Evolutionary conservation across 2,113 vertebrate species (phyloP).

Genomic region (Aegypius monachus): DNA sequence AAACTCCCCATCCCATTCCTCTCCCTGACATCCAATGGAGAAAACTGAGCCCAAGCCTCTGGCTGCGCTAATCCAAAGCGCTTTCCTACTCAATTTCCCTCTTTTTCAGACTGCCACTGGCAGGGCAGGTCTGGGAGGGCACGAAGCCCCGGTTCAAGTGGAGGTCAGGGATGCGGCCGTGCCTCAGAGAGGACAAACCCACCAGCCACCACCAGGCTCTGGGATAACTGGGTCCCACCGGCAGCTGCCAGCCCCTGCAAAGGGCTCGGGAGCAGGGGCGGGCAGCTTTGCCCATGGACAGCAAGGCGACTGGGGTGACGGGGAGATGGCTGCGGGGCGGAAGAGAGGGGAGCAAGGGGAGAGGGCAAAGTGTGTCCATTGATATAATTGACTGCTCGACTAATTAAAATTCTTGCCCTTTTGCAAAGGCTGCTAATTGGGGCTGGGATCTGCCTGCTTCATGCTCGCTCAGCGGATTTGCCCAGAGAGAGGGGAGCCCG

Average conservation of each 20-base stretch:
- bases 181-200: background rate
- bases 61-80: background rate
- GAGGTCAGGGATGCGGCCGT: background rate
- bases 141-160: background rate
- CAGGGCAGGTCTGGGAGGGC: background rate
- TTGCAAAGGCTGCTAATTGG: constrained; percentile 63
- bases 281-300: background rate
- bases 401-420: constrained; percentile 73
- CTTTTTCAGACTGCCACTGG: background rate
- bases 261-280: rapidly evolving
- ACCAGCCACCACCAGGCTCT: rapidly evolving
- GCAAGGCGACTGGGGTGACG: background rate
- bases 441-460: background rate
- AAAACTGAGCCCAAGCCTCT: rapidly evolving
- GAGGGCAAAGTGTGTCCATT: constrained; percentile 54
- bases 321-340: background rate
- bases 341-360: background rate
- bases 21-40: rapidly evolving
- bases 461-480: background rate
- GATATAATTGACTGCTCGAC: constrained; percentile 66
- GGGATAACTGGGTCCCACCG: background rate
- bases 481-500: background rate
- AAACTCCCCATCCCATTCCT: background rate
- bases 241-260: background rate
- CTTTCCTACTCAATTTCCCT: background rate